phyloP scores from a whole-genome alignment of 2,113 vertebrate species.

The Lichenostomus cassidix region DNA sequence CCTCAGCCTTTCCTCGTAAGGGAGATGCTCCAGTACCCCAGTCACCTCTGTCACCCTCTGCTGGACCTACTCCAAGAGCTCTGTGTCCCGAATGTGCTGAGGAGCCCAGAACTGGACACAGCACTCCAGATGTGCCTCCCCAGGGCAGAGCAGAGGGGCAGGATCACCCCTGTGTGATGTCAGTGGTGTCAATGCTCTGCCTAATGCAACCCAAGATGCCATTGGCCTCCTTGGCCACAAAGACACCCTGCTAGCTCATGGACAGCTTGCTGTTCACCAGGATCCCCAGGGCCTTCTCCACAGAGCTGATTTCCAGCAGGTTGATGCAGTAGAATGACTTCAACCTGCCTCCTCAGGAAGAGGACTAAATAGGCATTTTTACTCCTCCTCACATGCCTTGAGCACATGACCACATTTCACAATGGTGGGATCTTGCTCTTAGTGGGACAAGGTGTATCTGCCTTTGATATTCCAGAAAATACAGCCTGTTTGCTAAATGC shows the following conservation, averaged over 20 bases:
- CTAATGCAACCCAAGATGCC: background rate
- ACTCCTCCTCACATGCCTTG: background rate
- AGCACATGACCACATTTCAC: background rate
- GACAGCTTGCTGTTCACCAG: background rate
- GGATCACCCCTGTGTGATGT: background rate
- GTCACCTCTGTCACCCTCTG: background rate
- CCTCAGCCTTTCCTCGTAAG: background rate
- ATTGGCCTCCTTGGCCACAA: no score
- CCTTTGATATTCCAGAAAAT: background rate
- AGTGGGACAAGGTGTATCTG: background rate
- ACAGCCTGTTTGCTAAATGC: background rate
- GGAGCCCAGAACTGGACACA: background rate
- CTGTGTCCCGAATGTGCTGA: background rate
- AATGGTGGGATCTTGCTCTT: background rate
- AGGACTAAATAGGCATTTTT: background rate
- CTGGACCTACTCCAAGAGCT: background rate
- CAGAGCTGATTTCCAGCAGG: background rate
- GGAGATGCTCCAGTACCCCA: background rate
- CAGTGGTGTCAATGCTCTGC: background rate
- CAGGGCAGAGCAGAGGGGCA: background rate
- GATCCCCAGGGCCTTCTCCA: fast-evolving
- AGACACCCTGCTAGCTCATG: background rate
- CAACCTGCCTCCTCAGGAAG: background rate
- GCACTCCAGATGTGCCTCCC: background rate
- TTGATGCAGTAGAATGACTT: background rate